These are phyloP conservation scores for Phoenicopterus ruber DNA, from an alignment of 2,113 vertebrate species.

Conservation along the genomic window DNA sequence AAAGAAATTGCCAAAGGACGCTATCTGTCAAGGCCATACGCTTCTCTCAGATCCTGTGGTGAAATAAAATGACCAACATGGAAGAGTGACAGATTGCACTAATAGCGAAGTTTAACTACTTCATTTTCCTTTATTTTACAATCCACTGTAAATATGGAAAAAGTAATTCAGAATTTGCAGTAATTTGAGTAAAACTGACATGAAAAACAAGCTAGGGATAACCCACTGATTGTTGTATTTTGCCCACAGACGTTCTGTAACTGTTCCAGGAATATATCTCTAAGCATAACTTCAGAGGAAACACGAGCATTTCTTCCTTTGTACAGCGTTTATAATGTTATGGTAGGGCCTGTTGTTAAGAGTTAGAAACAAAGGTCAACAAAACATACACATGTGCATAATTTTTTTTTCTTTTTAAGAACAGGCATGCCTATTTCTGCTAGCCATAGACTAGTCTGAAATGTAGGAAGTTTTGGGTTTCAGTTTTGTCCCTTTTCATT, in stretches of 20 bases:
- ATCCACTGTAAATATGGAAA: not conserved
- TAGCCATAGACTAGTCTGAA: not conserved
- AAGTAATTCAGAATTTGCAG: not conserved
- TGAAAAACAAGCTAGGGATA: not conserved
- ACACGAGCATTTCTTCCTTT: not conserved
- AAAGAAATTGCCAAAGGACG: not conserved
- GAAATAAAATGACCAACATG: not conserved
- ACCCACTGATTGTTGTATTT: not conserved
- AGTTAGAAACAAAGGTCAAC: not conserved
- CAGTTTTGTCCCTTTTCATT: not conserved
- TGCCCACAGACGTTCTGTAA: not conserved
- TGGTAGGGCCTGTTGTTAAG: not conserved
- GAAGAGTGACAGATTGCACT: not conserved
- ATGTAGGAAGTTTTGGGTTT: not conserved
- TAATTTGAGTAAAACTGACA: not conserved
- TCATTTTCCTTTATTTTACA: not conserved
- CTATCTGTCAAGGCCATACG: not conserved
- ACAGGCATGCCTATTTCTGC: not conserved
- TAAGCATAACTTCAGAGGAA: not conserved
- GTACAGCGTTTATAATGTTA: not conserved
- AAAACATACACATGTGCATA: accelerated
- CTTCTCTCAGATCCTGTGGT: not conserved
- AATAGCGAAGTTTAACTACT: not conserved
- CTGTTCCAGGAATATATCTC: not conserved
- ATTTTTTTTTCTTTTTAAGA: not conserved